These are phyloP conservation scores for Pasiphila rectangulata DNA, from an alignment of 2,888 invertebrate genomes.

Conservation along the genomic window DNA sequence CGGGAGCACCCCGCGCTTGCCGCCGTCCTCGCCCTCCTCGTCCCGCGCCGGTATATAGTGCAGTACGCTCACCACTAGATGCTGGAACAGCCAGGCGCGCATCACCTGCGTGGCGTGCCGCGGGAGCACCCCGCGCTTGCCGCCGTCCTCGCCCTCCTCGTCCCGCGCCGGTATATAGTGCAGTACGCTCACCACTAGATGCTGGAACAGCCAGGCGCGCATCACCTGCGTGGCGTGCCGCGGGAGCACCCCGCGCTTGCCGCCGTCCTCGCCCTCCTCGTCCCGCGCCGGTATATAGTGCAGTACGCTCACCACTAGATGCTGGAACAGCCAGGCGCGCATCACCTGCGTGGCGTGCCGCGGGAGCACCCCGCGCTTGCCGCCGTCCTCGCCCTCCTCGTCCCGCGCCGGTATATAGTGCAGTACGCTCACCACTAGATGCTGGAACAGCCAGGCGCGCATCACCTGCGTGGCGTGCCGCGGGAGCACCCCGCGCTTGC, in stretches of 20 bases:
- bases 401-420: constrained; percentile 80
- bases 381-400: constrained; percentile 88
- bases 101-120: constrained; percentile 44
- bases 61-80: neutral
- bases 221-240: constrained; percentile 93
- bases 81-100: constrained; percentile 4
- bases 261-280: constrained; percentile 88
- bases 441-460: constrained; percentile 46
- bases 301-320: constrained; percentile 15
- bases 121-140: constrained; percentile 53
- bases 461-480: constrained; percentile 95
- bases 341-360: constrained; percentile 95
- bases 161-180: constrained; percentile 74
- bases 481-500: constrained; percentile 95
- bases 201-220: constrained; percentile 16
- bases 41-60: constrained; percentile 74
- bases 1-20: constrained; percentile 53
- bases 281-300: constrained; percentile 80
- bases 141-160: constrained; percentile 59
- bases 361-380: constrained; percentile 95
- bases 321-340: constrained; percentile 45
- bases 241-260: constrained; percentile 95
- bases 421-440: constrained; percentile 22
- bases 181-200: constrained; percentile 1
- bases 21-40: constrained; percentile 59